A percentile compares a stretch with the other conserved stretches of the same genome.
These are phyloP conservation scores for Ctenosaura bakeri DNA, from an alignment of 2,797 vertebrate species.

Conservation along the genomic window DNA sequence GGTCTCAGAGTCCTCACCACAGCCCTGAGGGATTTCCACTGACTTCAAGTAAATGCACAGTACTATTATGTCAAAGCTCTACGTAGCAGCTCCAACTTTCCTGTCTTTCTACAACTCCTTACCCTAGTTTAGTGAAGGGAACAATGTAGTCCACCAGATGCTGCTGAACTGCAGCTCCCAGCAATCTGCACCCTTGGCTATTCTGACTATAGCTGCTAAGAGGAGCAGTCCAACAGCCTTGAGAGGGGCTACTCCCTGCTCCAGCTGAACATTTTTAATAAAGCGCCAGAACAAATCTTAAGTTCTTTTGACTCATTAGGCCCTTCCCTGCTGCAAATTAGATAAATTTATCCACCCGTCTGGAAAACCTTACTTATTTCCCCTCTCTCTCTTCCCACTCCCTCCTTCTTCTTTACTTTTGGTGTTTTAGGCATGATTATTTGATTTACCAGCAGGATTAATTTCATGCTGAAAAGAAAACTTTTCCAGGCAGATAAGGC, in stretches of 20 bases:
- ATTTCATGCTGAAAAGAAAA: slow-evolving; percentile 68
- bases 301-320: neutral
- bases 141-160: no score
- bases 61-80: neutral
- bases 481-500: slow-evolving; percentile 75
- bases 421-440: slow-evolving; percentile 58
- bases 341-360: neutral
- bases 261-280: neutral
- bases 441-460: slow-evolving; percentile 63
- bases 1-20: no score
- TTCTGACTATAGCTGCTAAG: neutral
- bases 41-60: neutral
- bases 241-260: neutral
- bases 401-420: neutral
- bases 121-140: neutral
- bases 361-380: slow-evolving; percentile 38
- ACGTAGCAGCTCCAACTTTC: neutral
- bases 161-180: no score
- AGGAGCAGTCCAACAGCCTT: neutral
- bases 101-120: neutral
- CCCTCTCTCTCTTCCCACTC: slow-evolving; percentile 32
- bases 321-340: neutral
- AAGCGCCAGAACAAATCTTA: neutral
- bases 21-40: neutral
- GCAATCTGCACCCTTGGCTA: no score